phyloP scores from a whole-genome alignment of 2,888 invertebrate species.

The Subacronicta megacephala region DNA sequence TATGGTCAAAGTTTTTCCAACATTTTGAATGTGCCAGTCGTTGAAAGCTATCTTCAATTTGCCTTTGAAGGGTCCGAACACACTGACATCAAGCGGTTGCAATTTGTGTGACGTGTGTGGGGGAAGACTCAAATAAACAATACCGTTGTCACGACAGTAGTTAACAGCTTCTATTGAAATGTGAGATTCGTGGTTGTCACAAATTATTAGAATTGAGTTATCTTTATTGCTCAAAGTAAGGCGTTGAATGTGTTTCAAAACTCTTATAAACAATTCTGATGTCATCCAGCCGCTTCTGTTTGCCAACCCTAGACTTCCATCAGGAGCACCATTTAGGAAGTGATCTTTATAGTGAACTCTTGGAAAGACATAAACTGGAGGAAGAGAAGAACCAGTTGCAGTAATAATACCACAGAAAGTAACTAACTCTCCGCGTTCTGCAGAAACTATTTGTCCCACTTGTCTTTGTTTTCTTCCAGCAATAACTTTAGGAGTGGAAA shows the following conservation, averaged over 20 bases:
- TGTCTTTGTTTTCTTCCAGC: too few relatives aligned
- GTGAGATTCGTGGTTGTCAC: conserved; percentile 52
- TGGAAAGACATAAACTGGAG: too few relatives aligned
- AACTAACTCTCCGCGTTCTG: too few relatives aligned
- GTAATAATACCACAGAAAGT: too few relatives aligned
- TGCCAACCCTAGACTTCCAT: too few relatives aligned
- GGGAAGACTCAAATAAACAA: conserved; percentile 45
- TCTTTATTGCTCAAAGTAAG: conserved; percentile 32
- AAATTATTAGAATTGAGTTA: conserved; percentile 44
- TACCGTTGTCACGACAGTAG: conserved; percentile 47
- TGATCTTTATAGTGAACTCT: too few relatives aligned
- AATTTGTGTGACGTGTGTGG: conserved; percentile 47
- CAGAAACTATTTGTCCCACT: too few relatives aligned
- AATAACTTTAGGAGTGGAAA: too few relatives aligned
- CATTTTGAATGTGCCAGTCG: conserved; percentile 47
- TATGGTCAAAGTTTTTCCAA: conserved; percentile 42
- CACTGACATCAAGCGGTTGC: conserved; percentile 36
- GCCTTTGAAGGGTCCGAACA: conserved; percentile 48
- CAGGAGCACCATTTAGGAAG: too few relatives aligned
- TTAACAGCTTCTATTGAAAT: conserved; percentile 46
- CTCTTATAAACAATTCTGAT: conserved; percentile 21
- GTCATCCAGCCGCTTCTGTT: neutral
- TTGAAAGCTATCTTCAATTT: conserved; percentile 43
- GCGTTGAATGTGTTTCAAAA: conserved; percentile 47
- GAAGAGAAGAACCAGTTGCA: too few relatives aligned